Base-by-base conservation (phyloP, 35 echinoderm and acorn worm species). In the Diadema setosum region DNA sequence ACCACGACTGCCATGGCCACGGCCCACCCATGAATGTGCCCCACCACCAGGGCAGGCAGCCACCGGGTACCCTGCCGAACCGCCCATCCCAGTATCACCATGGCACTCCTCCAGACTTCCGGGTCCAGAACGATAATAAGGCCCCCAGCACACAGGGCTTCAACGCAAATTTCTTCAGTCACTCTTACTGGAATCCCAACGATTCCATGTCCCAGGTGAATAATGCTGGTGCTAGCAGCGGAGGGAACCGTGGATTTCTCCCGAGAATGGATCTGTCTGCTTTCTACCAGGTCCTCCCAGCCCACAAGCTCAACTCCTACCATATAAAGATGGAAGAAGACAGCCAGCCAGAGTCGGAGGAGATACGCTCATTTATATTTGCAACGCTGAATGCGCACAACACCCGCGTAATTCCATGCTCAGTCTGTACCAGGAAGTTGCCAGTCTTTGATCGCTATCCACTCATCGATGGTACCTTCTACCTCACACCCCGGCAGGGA, bases 321-420 rank as follows among this genome's bases (percentile, higher is more conserved):
- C 96, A 99, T 80, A 99, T 99, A 50, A 91, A 91, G 67, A 99
- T 99, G 96, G 96, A 99, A 85, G 92, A 94, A 39, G 96, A 99
- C 63, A 91, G 67, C 65, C 87, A 90, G 30, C 86, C 87, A 42
- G 95, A 90, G 41, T 90, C 82, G 27, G 96, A 99, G 76, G 96
- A 99, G 49, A 94, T 99, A 90, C 93, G 96, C 42, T 80, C 81
- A 16, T 94, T 99, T 83, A 88, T 99, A 92, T 91, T 94, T 63
- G 75, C 86, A 35, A 93, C 93, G 15, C 46, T 99, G 27, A 91
- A 85, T 61, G 39, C 90, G 26, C 89, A 99, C 67, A 70, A 83
- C 16, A 85, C 90, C 15, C 81, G 76, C 25, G 65, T 83, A 21
- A 83, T 99, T 42, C 40, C 86, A 49, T 99, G 96, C 49, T 94